These are phyloP conservation scores for Cygnus olor DNA, from an alignment of 2,797 vertebrate species.

Conservation along the genomic window DNA sequence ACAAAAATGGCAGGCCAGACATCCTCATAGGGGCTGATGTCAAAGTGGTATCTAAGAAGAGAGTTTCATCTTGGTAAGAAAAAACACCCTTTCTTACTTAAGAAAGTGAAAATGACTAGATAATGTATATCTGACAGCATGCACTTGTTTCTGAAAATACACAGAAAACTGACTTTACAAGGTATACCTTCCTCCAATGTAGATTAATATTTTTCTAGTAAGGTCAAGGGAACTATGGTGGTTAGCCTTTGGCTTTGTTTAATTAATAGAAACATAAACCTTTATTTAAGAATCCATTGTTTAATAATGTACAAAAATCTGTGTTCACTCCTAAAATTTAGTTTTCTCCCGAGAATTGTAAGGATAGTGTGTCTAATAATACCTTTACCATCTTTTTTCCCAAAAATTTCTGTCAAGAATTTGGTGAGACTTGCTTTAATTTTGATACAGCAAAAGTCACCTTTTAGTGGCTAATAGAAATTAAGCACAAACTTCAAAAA, in stretches of 20 bases:
- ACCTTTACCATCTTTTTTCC: not conserved
- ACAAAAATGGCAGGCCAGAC: constrained; percentile 98
- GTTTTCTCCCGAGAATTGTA: not conserved
- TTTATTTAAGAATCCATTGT: not conserved
- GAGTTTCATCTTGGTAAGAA: not conserved
- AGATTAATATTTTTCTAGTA: not conserved
- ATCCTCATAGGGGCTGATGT: constrained; percentile 94
- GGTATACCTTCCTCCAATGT: not conserved
- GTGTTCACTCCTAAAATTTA: not conserved
- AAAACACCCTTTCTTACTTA: not conserved
- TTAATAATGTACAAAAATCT: not conserved
- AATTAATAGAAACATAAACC: not conserved
- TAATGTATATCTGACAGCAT: not conserved
- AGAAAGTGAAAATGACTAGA: not conserved
- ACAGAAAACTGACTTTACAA: not conserved
- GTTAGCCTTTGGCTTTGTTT: not conserved
- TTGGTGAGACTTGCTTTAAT: rapidly evolving
- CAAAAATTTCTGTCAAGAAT: not conserved
- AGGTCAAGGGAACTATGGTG: not conserved
- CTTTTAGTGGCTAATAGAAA: not conserved
- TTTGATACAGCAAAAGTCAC: not conserved
- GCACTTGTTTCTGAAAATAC: not conserved
- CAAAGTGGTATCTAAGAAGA: constrained; percentile 92
- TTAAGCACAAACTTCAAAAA: not conserved
- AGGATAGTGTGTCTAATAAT: not conserved